Percentiles rank a stretch among this genome's conserved stretches.
These are phyloP conservation scores for Nephrotoma appendiculata DNA, from an alignment of 2,888 invertebrate genomes.

Conservation along the genomic window DNA sequence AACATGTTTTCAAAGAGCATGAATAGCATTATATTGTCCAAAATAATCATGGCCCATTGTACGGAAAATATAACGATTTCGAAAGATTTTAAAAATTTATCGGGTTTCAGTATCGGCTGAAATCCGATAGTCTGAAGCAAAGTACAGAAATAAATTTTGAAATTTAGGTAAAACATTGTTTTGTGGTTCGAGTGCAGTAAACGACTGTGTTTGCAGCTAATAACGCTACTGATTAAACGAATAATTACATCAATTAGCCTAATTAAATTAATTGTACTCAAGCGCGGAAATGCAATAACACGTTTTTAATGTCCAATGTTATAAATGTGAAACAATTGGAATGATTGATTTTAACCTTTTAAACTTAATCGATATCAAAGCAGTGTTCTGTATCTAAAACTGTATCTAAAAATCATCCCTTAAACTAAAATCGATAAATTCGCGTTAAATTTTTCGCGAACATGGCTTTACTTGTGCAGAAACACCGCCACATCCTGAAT, in stretches of 20 bases:
- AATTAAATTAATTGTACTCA: background rate
- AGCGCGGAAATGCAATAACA: background rate
- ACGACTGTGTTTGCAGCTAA: background rate
- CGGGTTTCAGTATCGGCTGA: background rate
- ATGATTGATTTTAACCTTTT: too few species aligned
- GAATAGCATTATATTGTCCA: background rate
- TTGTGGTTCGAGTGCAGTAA: too few species aligned
- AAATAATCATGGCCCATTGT: background rate
- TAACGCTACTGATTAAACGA: background rate
- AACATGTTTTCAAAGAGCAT: background rate
- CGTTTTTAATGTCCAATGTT: background rate
- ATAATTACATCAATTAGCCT: background rate
- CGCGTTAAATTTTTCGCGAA: too few species aligned
- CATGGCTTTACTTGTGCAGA: too few species aligned
- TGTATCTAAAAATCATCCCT: too few species aligned
- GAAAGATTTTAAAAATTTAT: background rate
- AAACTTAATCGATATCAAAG: too few species aligned
- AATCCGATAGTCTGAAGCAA: background rate
- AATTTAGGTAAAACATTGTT: too few species aligned
- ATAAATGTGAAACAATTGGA: too few species aligned
- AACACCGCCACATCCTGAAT: too few species aligned
- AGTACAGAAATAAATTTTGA: too few species aligned
- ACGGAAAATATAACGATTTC: background rate
- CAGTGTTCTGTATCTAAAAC: too few species aligned
- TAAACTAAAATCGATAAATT: too few species aligned